Conservation (phyloP, 2,888 invertebrate genomes). For the Tetragonula carbonaria region DNA sequence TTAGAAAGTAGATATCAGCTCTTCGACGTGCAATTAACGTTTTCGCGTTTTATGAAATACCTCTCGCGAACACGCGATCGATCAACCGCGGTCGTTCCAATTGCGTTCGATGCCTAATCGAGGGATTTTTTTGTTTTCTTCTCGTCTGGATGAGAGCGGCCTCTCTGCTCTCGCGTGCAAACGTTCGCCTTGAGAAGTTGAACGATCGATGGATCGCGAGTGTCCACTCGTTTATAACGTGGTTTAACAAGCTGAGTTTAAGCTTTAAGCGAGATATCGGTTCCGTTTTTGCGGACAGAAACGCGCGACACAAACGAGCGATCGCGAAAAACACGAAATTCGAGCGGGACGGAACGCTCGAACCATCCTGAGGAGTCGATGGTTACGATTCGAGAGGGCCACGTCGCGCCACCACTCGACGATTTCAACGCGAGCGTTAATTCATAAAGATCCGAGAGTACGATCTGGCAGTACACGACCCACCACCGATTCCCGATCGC, state of each 20-base stretch:
- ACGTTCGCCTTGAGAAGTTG: neutral
- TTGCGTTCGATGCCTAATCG: neutral
- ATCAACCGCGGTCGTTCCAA: neutral
- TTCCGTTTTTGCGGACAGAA: constrained; percentile 21
- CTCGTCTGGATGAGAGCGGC: too few relatives aligned
- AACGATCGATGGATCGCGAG: constrained; percentile 1
- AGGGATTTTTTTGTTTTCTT: neutral
- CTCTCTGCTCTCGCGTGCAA: neutral
- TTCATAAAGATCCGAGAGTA: constrained; percentile 8
- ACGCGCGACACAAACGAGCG: constrained; percentile 16
- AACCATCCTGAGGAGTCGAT: neutral
- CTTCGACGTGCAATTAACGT: constrained; percentile 45
- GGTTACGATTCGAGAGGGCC: too few relatives aligned
- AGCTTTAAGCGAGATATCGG: constrained; percentile 11
- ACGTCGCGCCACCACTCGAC: too few relatives aligned
- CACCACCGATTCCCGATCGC: constrained; percentile 43
- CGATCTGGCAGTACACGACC: neutral
- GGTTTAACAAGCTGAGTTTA: constrained; percentile 14
- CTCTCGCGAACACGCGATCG: neutral
- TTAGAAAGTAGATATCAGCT: constrained; percentile 58
- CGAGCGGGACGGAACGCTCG: neutral
- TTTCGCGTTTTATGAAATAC: constrained; percentile 46
- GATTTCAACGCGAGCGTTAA: neutral
- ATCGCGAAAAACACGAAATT: constrained; percentile 14
- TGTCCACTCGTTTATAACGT: constrained; percentile 37